phyloP scores from a whole-genome alignment of 2,113 vertebrate genomes.

The Psammodynastes pulverulentus region DNA sequence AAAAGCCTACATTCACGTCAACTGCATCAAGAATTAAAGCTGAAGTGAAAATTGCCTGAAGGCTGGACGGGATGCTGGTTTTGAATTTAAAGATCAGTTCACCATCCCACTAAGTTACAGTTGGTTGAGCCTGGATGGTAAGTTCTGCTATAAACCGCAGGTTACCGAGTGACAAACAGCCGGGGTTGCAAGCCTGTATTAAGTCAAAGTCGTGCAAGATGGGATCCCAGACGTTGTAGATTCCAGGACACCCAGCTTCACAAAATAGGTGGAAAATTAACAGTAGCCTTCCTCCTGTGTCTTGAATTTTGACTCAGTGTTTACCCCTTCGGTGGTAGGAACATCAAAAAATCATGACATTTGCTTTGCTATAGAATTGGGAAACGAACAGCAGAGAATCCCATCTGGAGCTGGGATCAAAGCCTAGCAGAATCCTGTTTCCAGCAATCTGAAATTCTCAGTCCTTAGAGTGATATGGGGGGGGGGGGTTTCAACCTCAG shows the following conservation, averaged over 20 bases:
- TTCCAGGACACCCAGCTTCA: neutral
- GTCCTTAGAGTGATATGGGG: accelerated
- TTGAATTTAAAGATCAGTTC: neutral
- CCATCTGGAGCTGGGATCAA: neutral
- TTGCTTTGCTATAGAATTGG: neutral
- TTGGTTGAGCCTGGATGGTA: neutral
- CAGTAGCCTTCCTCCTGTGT: neutral
- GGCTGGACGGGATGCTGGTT: neutral
- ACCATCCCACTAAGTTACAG: neutral
- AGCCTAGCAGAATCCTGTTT: accelerated
- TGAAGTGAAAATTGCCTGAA: neutral
- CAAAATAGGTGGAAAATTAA: neutral
- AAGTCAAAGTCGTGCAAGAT: neutral
- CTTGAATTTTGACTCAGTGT: neutral
- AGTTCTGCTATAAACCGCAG: neutral
- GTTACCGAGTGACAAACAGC: neutral
- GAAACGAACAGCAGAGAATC: neutral
- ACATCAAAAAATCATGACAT: neutral
- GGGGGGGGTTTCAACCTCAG: neutral
- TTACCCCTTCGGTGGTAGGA: accelerated
- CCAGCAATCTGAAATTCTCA: accelerated
- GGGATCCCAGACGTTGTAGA: neutral
- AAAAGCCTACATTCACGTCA: neutral
- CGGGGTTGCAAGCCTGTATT: neutral
- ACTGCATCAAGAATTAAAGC: neutral